phyloP scores from a whole-genome alignment of 2,888 invertebrate genomes.

The Leptogaster cylindrica region DNA sequence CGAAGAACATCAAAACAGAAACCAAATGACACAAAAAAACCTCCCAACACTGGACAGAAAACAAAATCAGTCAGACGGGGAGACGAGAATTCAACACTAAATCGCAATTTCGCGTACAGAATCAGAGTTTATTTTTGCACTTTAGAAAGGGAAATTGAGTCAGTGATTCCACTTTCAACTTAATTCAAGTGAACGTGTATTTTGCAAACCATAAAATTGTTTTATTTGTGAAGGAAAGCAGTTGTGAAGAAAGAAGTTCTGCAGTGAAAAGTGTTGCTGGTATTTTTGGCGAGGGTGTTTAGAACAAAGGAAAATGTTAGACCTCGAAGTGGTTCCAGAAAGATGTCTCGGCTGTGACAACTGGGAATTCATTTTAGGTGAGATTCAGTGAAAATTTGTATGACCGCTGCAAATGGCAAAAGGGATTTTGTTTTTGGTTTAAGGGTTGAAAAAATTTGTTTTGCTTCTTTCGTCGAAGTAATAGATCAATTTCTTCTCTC shows the following conservation, averaged over 20 bases:
- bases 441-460: slow-evolving; percentile 28
- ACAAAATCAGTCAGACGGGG: too few relatives aligned
- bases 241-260: background rate
- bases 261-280: background rate
- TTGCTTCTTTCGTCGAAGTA: too few relatives aligned
- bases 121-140: slow-evolving; percentile 37
- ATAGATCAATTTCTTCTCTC: too few relatives aligned
- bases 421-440: slow-evolving; percentile 25
- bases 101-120: slow-evolving; percentile 20
- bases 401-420: background rate
- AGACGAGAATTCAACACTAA: slow-evolving; percentile 28
- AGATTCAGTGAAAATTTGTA: slow-evolving; percentile 60
- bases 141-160: slow-evolving; percentile 7
- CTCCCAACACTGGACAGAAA: background rate
- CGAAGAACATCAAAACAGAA: background rate
- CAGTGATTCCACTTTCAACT: background rate
- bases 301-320: slow-evolving; percentile 74
- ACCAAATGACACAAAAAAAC: background rate
- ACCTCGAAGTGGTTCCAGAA: slow-evolving; percentile 95
- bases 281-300: background rate
- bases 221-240: background rate
- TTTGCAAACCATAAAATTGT: background rate
- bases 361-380: slow-evolving; percentile 97
- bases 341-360: slow-evolving; percentile 94
- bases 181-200: background rate